These are phyloP conservation scores for Holocentrus rufus DNA, from an alignment of 2,797 vertebrate genomes.

Conservation along the genomic window DNA sequence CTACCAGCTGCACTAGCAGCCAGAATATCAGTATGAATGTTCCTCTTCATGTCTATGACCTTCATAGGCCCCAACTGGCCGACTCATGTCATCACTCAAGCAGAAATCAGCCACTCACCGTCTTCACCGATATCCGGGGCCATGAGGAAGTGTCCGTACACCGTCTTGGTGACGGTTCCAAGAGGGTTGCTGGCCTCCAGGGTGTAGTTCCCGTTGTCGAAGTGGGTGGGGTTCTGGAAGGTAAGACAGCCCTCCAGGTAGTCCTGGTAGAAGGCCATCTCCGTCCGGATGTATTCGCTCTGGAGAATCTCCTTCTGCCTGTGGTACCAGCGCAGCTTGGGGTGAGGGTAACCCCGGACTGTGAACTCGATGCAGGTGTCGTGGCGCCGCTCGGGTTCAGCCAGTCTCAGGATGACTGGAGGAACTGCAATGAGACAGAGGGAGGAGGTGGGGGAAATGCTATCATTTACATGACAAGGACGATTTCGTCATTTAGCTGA, in stretches of 20 bases:
- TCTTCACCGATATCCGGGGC: constrained; percentile 81
- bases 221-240: constrained; percentile 96
- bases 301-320: constrained; percentile 85
- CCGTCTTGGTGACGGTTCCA: constrained; percentile 90
- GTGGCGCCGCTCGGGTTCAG: constrained; percentile 90
- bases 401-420: constrained; percentile 90
- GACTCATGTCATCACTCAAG: neutral
- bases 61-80: neutral
- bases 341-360: constrained; percentile 92
- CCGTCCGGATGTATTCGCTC: constrained; percentile 88
- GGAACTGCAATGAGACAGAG: constrained; percentile 82
- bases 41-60: neutral
- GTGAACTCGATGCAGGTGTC: constrained; percentile 96
- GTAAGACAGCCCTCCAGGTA: constrained; percentile 94
- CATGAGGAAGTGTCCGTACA: constrained; percentile 93
- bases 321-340: constrained; percentile 92
- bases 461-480: neutral
- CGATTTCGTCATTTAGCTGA: neutral
- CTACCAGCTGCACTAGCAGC: neutral
- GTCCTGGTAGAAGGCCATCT: constrained; percentile 91
- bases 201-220: constrained; percentile 98
- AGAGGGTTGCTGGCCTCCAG: constrained; percentile 91
- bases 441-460: neutral
- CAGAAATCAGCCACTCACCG: constrained; percentile 56
- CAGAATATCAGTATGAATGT: neutral